These are phyloP conservation scores for Catharus minimus DNA, from an alignment of 2,113 vertebrate species.

Conservation along the genomic window DNA sequence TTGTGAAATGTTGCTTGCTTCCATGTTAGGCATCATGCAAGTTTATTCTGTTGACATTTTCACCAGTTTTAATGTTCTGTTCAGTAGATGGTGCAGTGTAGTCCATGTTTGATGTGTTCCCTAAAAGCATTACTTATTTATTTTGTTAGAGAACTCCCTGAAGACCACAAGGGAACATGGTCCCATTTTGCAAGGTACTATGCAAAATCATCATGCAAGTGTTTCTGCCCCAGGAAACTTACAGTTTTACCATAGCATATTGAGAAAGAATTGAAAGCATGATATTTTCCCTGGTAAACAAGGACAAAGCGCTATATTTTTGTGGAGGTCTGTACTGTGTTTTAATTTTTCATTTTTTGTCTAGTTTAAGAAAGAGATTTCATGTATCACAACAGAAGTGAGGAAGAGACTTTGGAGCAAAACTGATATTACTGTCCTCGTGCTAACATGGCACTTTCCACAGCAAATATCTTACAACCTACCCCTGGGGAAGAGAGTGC, in stretches of 20 bases:
- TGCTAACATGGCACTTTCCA: background rate
- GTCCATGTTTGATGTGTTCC: background rate
- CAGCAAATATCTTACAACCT: background rate
- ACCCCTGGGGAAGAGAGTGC: background rate
- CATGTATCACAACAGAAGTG: background rate
- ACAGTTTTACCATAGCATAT: background rate
- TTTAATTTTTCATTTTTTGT: background rate
- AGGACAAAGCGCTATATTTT: background rate
- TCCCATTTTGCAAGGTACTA: background rate
- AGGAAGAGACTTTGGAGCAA: background rate
- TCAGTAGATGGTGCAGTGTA: background rate
- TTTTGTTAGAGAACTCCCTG: background rate
- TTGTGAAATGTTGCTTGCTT: background rate
- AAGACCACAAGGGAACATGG: background rate
- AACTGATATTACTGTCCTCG: background rate
- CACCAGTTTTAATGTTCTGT: background rate
- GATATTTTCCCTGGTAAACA: background rate
- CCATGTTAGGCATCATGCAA: background rate
- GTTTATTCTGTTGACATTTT: background rate
- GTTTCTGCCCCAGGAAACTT: background rate
- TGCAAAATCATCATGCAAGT: background rate
- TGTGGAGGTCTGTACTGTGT: background rate
- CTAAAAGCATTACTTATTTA: constrained; percentile 16
- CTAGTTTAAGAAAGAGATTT: background rate
- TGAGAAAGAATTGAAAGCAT: background rate